phyloP scores from a whole-genome alignment of 2,888 invertebrate species.

The Entomobrya proxima region DNA sequence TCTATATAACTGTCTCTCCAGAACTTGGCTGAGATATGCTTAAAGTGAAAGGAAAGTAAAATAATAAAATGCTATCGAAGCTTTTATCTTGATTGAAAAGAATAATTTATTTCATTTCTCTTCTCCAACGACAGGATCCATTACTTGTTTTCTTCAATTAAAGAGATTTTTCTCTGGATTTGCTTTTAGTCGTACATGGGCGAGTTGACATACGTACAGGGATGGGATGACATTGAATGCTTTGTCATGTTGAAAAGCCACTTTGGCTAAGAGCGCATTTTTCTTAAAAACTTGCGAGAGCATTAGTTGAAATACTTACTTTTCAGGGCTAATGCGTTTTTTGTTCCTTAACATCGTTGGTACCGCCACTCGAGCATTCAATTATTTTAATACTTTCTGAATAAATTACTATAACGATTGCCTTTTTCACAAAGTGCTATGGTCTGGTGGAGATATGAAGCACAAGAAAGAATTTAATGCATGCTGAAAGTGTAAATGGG shows the following conservation, averaged over 20 bases:
- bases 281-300: background rate
- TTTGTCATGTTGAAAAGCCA: background rate
- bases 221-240: background rate
- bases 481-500: background rate
- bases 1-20: too few species aligned
- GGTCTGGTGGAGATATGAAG: background rate
- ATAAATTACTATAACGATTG: constrained; percentile 21
- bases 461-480: background rate
- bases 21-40: background rate
- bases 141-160: constrained; percentile 60
- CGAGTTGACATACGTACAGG: background rate
- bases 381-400: constrained; percentile 28
- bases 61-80: constrained; percentile 50
- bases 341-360: background rate
- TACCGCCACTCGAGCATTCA: background rate
- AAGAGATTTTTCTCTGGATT: constrained; percentile 38
- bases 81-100: constrained; percentile 63
- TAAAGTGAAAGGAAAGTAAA: constrained; percentile 7
- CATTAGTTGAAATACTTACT: background rate
- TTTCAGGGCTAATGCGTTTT: constrained; percentile 15
- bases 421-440: background rate
- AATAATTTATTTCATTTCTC: constrained; percentile 60
- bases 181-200: constrained; percentile 36
- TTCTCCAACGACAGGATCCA: constrained; percentile 21
- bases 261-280: background rate